Conservation (phyloP, 2,888 invertebrate genomes). For the Cosmia pyralina region DNA sequence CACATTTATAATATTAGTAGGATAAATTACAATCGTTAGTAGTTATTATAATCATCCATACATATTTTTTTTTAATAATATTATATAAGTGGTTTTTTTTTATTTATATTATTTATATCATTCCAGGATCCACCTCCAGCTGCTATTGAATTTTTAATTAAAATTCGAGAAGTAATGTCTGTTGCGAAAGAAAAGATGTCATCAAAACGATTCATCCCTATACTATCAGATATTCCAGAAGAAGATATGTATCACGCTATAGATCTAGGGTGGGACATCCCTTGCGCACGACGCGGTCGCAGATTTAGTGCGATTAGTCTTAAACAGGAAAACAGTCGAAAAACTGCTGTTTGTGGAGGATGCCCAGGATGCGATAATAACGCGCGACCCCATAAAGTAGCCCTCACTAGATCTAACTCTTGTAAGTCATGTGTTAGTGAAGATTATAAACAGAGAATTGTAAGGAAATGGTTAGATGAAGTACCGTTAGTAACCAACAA, state of each 20-base stretch:
- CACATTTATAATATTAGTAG: too few species aligned
- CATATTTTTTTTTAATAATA: too few species aligned
- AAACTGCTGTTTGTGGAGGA: slow-evolving; percentile 90
- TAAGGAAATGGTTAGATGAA: slow-evolving; percentile 94
- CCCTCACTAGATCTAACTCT: slow-evolving; percentile 84
- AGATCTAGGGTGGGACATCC: slow-evolving; percentile 88
- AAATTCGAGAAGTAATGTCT: slow-evolving; percentile 96
- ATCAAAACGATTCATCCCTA: slow-evolving; percentile 94
- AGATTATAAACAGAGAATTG: slow-evolving; percentile 93
- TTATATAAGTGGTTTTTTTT: too few species aligned
- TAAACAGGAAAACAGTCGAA: slow-evolving; percentile 91
- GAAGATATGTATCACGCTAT: slow-evolving; percentile 91
- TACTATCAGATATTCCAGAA: slow-evolving; percentile 94
- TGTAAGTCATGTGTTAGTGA: slow-evolving; percentile 91
- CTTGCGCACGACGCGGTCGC: slow-evolving; percentile 87
- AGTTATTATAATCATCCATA: too few species aligned
- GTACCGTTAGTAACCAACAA: slow-evolving; percentile 87
- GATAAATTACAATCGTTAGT: too few species aligned
- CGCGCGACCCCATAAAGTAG: slow-evolving; percentile 75
- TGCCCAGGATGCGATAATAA: slow-evolving; percentile 92
- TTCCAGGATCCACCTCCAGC: slow-evolving; percentile 96
- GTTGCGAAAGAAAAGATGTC: slow-evolving; percentile 97
- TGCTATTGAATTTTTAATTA: slow-evolving; percentile 96
- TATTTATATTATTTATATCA: slow-evolving; percentile 12
- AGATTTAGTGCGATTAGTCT: slow-evolving; percentile 90